These are phyloP conservation scores for Drosophila histrio DNA, from an alignment of 2,888 invertebrate species.

Conservation along the genomic window DNA sequence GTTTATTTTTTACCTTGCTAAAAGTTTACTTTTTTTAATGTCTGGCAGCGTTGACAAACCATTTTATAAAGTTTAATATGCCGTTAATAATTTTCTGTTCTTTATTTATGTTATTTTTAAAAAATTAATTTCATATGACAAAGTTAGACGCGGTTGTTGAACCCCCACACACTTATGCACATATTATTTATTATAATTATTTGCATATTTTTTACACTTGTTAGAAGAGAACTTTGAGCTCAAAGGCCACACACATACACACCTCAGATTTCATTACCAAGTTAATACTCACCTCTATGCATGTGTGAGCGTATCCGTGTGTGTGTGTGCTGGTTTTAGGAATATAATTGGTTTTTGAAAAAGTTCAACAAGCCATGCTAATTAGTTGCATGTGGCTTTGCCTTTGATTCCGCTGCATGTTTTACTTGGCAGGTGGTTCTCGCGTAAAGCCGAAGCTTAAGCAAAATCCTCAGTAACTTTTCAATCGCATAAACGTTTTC, in stretches of 20 bases:
- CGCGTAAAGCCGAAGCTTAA: conserved; percentile 13
- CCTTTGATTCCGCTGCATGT: conserved; percentile 60
- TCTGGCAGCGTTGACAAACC: conserved; percentile 40
- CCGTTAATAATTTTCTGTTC: conserved; percentile 73
- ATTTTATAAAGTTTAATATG: conserved; percentile 74
- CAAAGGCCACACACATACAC: conserved; percentile 56
- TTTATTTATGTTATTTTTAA: conserved; percentile 22
- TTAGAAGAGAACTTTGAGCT: conserved; percentile 61
- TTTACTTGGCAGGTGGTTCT: conserved; percentile 26
- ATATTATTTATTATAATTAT: conserved; percentile 30
- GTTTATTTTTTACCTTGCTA: conserved; percentile 13
- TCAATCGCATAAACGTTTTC: conserved; percentile 23
- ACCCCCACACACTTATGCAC: conserved; percentile 7
- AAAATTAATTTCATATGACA: conserved; percentile 43
- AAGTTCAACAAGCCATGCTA: conserved; percentile 79
- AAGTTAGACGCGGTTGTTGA: conserved; percentile 44
- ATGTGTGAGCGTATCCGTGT: conserved; percentile 14
- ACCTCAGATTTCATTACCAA: conserved; percentile 59
- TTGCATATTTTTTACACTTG: conserved; percentile 41
- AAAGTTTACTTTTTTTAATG: conserved; percentile 4
- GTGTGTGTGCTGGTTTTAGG: conserved; percentile 40
- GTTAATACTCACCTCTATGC: conserved; percentile 24
- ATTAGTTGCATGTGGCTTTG: conserved; percentile 71
- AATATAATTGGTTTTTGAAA: conserved; percentile 79
- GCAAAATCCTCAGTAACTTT: conserved; percentile 37